phyloP scores from a whole-genome alignment of 2,797 vertebrate species.

The Takifugu ocellatus region DNA sequence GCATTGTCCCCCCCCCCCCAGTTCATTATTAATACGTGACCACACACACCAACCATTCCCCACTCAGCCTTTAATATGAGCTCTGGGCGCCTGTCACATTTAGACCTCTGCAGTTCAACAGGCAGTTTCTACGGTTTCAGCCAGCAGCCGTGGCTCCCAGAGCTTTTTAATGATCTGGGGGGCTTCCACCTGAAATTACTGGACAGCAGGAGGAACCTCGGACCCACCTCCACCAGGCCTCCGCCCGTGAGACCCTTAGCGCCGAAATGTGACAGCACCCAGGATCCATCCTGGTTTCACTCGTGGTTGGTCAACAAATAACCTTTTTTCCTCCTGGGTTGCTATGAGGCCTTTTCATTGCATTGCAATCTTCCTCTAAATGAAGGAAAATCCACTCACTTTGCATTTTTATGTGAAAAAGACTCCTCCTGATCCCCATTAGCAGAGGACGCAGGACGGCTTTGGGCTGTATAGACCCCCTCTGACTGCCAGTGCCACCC shows the following conservation, averaged over 20 bases:
- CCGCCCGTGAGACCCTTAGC: conserved; percentile 25
- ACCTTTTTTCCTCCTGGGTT: neutral
- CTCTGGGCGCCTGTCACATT: conserved; percentile 76
- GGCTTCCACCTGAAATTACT: conserved; percentile 68
- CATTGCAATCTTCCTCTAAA: neutral
- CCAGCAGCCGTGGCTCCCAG: conserved; percentile 67
- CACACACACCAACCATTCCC: conserved; percentile 62
- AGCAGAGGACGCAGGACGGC: conserved; percentile 44
- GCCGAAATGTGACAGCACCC: conserved; percentile 19
- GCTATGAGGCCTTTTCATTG: neutral
- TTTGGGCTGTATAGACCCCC: conserved; percentile 62
- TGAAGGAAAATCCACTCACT: conserved; percentile 22
- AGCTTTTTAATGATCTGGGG: conserved; percentile 77
- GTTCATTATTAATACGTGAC: conserved; percentile 80
- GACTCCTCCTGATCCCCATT: conserved; percentile 50
- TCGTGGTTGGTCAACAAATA: conserved; percentile 7
- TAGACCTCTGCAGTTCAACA: conserved; percentile 74
- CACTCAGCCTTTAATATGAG: conserved; percentile 58
- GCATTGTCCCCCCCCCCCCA: conserved; percentile 51
- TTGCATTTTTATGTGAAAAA: conserved; percentile 39
- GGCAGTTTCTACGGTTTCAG: conserved; percentile 82
- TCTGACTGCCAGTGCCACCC: conserved; percentile 63
- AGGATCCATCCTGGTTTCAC: conserved; percentile 31
- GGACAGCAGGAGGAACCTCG: conserved; percentile 69
- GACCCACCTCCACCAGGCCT: conserved; percentile 58